Evolutionary conservation across 53 echinoderm and acorn worm genomes (phyloP).

Genomic region (Echinarachnius parma): DNA sequence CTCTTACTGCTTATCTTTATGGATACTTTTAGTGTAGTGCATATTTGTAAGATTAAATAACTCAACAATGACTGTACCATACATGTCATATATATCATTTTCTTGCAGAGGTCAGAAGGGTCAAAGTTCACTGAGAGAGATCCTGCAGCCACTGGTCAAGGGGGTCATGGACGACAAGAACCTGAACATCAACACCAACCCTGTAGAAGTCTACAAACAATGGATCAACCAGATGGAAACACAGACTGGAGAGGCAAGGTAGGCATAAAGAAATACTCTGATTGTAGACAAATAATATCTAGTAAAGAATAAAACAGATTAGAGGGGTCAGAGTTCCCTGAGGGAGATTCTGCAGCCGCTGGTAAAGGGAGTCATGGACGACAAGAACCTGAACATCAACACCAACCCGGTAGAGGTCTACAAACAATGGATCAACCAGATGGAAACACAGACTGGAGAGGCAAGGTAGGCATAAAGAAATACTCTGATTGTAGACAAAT

Average conservation of each 20-base stretch:
- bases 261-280: too few species aligned
- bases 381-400: conserved; percentile 93
- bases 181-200: conserved; percentile 93
- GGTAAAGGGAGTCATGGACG: conserved; percentile 91
- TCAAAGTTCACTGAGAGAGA: conserved; percentile 97
- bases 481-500: too few species aligned
- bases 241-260: conserved; percentile 96
- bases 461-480: conserved; percentile 74
- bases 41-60: too few species aligned
- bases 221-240: conserved; percentile 97
- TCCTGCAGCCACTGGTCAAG: conserved; percentile 93
- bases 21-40: too few species aligned
- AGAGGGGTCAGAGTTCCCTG: conserved; percentile 99
- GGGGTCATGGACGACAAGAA: conserved; percentile 93
- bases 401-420: conserved; percentile 97
- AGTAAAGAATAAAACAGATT: too few species aligned
- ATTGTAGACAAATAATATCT: too few species aligned
- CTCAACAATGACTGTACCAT: too few species aligned
- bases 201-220: conserved; percentile 94
- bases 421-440: conserved; percentile 97
- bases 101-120: conserved; percentile 88
- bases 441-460: conserved; percentile 93
- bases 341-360: conserved; percentile 91
- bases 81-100: too few species aligned
- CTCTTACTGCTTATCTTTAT: too few species aligned